Conservation (phyloP, 2,888 invertebrate species). For the Diaperis boleti region DNA sequence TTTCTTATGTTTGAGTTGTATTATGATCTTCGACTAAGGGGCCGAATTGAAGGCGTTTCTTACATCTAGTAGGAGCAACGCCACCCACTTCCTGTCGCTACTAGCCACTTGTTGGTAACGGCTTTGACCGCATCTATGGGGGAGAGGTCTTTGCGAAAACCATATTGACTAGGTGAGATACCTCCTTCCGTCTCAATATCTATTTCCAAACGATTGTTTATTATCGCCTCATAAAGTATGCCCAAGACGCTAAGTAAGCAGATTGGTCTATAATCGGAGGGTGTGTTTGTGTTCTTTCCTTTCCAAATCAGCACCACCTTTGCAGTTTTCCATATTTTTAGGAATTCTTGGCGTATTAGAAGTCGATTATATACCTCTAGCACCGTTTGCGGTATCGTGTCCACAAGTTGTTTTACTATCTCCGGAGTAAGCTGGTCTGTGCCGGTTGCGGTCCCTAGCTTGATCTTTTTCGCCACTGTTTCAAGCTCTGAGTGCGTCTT, state of each 20-base stretch:
- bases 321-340: conserved; percentile 44
- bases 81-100: neutral
- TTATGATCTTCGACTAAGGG: conserved; percentile 36
- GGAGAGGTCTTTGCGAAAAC: conserved; percentile 35
- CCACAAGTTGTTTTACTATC: no score
- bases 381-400: no score
- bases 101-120: neutral
- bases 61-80: conserved; percentile 43
- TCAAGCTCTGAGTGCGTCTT: no score
- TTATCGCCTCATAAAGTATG: conserved; percentile 39
- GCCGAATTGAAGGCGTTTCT: no score
- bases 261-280: conserved; percentile 36
- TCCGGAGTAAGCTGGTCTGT: no score
- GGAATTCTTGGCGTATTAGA: conserved; percentile 29
- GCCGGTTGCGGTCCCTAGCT: no score
- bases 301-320: conserved; percentile 44
- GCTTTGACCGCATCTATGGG: neutral
- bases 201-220: conserved; percentile 15
- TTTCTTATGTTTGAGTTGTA: conserved; percentile 23
- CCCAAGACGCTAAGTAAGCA: conserved; percentile 39
- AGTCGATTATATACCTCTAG: no score
- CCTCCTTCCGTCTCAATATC: conserved; percentile 27
- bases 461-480: no score
- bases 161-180: no score
- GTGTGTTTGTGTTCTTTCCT: neutral